Conservation (phyloP, 2,888 invertebrate species). For the Dioctria linearis region DNA sequence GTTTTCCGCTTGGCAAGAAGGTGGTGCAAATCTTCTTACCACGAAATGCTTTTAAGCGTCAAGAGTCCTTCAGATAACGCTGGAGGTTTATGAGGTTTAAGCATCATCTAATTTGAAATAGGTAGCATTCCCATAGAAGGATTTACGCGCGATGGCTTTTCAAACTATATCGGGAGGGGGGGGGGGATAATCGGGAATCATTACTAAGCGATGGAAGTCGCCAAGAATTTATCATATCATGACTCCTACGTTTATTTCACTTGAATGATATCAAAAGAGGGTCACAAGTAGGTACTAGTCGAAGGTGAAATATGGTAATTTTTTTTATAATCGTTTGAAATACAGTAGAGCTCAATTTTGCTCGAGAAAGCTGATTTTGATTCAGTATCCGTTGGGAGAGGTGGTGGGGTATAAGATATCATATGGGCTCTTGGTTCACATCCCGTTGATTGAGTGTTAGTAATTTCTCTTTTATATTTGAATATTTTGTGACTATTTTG, state of each 20-base stretch:
- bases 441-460: no score
- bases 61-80: conserved; percentile 45
- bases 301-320: not conserved
- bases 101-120: conserved; percentile 48
- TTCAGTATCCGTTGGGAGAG: no score
- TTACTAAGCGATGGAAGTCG: not conserved
- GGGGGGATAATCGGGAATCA: not conserved
- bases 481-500: no score
- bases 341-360: no score
- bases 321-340: not conserved
- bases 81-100: conserved; percentile 45
- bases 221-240: not conserved
- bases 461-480: no score
- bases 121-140: conserved; percentile 35
- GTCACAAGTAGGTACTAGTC: not conserved
- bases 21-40: conserved; percentile 51
- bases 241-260: not conserved
- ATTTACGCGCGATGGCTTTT: conserved; percentile 42
- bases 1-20: conserved; percentile 8
- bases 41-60: conserved; percentile 49
- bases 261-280: not conserved
- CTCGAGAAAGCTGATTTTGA: no score
- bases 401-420: no score
- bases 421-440: no score
- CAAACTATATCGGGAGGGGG: not conserved